A percentile compares a stretch with the other conserved stretches of the same genome.
Conservation (phyloP, 2,113 vertebrate species). For the Bos javanicus region DNA sequence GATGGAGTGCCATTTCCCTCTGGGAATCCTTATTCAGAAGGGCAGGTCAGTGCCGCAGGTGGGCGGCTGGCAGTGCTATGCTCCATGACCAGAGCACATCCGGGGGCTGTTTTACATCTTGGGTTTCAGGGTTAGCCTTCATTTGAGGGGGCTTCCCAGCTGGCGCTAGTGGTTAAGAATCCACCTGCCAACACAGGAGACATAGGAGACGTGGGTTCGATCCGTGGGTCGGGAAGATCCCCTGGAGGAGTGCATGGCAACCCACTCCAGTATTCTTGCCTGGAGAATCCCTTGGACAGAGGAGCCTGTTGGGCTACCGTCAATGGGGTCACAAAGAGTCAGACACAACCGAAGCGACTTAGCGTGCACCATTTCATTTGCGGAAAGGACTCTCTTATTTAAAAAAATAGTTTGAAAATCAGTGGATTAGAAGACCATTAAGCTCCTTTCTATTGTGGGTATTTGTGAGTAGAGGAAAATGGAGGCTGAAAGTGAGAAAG, state of each 20-base stretch:
- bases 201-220: background rate
- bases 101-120: background rate
- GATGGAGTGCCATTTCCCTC: background rate
- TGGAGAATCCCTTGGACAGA: background rate
- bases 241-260: background rate
- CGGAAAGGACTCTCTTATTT: background rate
- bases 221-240: background rate
- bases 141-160: background rate
- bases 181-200: background rate
- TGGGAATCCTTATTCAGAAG: background rate
- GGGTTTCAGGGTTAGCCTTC: background rate
- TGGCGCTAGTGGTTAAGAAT: background rate
- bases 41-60: background rate
- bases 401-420: conserved; percentile 18
- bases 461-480: conserved; percentile 30
- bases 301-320: background rate
- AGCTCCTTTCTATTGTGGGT: background rate
- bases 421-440: conserved; percentile 1
- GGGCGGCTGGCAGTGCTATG: background rate
- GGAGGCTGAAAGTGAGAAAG: conserved; percentile 14
- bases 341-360: background rate
- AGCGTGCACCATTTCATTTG: background rate
- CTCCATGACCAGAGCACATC: background rate
- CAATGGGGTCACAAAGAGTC: background rate
- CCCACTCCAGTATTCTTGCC: background rate